A percentile compares a stretch with the other conserved stretches of the same genome.
These are phyloP conservation scores for Pholis gunnellus DNA, from an alignment of 2,113 vertebrate species.

Conservation along the genomic window DNA sequence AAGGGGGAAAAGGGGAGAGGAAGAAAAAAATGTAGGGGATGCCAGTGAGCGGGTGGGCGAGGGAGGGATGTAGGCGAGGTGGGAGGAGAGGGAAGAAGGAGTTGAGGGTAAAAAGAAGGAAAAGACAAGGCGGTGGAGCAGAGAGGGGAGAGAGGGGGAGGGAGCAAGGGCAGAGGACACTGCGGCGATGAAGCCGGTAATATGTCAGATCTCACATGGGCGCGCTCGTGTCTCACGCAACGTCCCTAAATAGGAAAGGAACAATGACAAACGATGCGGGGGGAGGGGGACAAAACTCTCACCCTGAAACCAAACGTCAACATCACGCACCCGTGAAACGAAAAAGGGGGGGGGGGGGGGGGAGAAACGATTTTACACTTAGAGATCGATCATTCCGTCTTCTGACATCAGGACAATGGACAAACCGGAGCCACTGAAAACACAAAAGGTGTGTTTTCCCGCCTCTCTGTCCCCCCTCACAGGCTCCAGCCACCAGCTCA, in stretches of 20 bases:
- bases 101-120: slow-evolving; percentile 43
- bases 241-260: slow-evolving; percentile 24
- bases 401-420: neutral
- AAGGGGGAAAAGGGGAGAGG: slow-evolving; percentile 2
- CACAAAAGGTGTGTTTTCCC: neutral
- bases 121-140: slow-evolving; percentile 45
- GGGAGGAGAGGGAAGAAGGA: slow-evolving; percentile 16
- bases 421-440: neutral
- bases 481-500: slow-evolving; percentile 22
- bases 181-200: slow-evolving; percentile 68
- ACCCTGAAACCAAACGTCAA: slow-evolving; percentile 4
- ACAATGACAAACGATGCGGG: slow-evolving; percentile 43
- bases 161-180: slow-evolving; percentile 72
- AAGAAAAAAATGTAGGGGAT: slow-evolving; percentile 31
- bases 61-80: slow-evolving; percentile 13
- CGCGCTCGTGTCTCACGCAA: slow-evolving; percentile 23
- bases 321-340: neutral
- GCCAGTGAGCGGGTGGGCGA: slow-evolving; percentile 14
- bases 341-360: neutral
- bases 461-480: neutral
- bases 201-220: slow-evolving; percentile 73
- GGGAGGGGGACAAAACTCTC: neutral
- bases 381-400: neutral
- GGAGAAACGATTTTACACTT: neutral
- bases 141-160: slow-evolving; percentile 19